Evolutionary conservation across 2,888 invertebrate genomes (phyloP).

Genomic region (Crocallis elinguaria): DNA sequence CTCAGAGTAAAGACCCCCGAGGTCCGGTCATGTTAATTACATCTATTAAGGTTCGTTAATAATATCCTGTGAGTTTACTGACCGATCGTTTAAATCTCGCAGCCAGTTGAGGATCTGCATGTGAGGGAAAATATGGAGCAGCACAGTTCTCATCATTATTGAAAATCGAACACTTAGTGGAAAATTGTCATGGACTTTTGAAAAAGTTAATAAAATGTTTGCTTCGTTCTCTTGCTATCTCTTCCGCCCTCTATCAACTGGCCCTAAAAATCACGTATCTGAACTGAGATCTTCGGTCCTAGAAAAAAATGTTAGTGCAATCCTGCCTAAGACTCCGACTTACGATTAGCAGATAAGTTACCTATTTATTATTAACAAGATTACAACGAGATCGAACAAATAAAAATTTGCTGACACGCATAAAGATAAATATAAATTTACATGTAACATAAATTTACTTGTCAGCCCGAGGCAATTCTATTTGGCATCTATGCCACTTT

Average conservation of each 20-base stretch:
- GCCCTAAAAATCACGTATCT: neutral
- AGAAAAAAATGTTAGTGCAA: too few relatives aligned
- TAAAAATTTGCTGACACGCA: conserved; percentile 3
- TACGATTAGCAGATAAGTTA: too few relatives aligned
- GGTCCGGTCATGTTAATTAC: conserved; percentile 63
- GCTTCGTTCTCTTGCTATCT: too few relatives aligned
- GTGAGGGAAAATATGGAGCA: neutral
- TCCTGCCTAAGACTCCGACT: too few relatives aligned
- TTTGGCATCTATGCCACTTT: conserved; percentile 16
- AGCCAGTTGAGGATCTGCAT: neutral
- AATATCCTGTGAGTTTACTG: conserved; percentile 54
- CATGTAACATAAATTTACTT: conserved; percentile 14
- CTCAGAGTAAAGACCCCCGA: conserved; percentile 34
- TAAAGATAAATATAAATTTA: too few relatives aligned
- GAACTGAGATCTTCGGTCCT: too few relatives aligned
- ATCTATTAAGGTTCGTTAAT: conserved; percentile 69
- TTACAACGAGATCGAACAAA: neutral
- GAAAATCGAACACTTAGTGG: too few relatives aligned
- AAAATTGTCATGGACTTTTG: too few relatives aligned
- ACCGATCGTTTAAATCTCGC: conserved; percentile 40
- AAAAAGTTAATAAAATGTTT: too few relatives aligned
- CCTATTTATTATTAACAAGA: too few relatives aligned
- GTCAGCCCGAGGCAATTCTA: neutral
- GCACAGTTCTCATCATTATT: neutral
- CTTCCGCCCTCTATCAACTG: neutral